phyloP scores from a whole-genome alignment of 2,113 vertebrate genomes.

The Tupaia tana region DNA sequence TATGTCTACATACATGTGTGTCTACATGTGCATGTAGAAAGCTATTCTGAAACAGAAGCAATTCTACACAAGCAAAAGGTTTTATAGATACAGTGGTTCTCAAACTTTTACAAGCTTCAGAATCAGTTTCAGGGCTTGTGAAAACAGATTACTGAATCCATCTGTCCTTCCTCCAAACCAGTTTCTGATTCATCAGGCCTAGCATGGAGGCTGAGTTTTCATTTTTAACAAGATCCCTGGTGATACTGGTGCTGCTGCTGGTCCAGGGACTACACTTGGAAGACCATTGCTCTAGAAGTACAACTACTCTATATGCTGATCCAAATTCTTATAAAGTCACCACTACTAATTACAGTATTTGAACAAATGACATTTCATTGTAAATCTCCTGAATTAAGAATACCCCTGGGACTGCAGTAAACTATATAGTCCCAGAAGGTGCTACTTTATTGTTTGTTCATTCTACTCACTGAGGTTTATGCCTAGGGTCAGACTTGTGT shows the following conservation, averaged over 20 bases:
- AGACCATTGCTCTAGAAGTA: neutral
- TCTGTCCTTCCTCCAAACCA: neutral
- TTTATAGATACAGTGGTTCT: neutral
- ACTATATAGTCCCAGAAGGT: too few species aligned
- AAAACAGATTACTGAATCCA: neutral
- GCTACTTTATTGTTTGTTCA: too few species aligned
- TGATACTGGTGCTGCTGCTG: neutral
- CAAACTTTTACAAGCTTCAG: neutral
- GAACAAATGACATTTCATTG: conserved; percentile 54
- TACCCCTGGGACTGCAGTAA: too few species aligned
- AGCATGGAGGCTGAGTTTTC: too few species aligned
- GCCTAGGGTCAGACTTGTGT: too few species aligned
- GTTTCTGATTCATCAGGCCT: too few species aligned
- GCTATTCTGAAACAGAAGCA: neutral
- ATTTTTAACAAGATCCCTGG: neutral
- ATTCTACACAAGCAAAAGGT: neutral
- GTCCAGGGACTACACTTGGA: neutral
- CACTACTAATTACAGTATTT: neutral
- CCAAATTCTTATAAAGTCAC: conserved; percentile 27
- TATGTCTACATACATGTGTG: neutral
- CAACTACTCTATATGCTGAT: neutral
- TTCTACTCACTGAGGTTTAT: too few species aligned
- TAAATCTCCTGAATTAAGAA: conserved; percentile 59
- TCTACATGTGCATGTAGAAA: neutral
- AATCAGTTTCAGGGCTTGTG: neutral